Conservation (phyloP, 2,113 vertebrate species). For the Notothenia coriiceps region DNA sequence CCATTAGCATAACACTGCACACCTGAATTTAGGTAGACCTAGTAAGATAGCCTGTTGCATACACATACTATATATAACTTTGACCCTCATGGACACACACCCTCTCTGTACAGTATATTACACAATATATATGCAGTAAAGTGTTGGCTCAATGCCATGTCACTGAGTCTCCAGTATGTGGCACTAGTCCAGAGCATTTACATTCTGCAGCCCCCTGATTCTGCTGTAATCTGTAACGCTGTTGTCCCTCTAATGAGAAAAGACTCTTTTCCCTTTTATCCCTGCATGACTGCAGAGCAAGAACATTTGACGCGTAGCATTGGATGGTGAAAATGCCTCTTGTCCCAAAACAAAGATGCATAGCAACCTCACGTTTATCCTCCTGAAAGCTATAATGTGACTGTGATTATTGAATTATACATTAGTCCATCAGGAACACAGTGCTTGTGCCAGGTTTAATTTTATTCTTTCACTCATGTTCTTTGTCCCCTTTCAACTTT, state of each 20-base stretch:
- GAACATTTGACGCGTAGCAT: neutral
- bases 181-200: constrained; percentile 21
- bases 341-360: neutral
- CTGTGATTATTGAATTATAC: constrained; percentile 19
- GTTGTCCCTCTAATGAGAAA: constrained; percentile 14
- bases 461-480: constrained; percentile 22
- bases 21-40: constrained; percentile 14
- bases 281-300: constrained; percentile 2
- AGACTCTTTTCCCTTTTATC: constrained; percentile 1
- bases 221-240: constrained; percentile 11
- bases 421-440: neutral
- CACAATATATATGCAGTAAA: neutral
- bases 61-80: constrained; percentile 18
- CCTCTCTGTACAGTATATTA: constrained; percentile 21
- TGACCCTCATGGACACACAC: neutral
- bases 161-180: constrained; percentile 25
- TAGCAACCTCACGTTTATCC: constrained; percentile 5
- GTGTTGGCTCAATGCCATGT: constrained; percentile 18
- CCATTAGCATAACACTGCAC: no score
- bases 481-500: constrained; percentile 36
- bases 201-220: constrained; percentile 30
- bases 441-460: constrained; percentile 12
- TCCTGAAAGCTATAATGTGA: constrained; percentile 4
- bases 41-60: constrained; percentile 26
- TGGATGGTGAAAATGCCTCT: constrained; percentile 9